Base-by-base conservation (phyloP, 2,113 vertebrate genomes). In the Anguilla japonica region DNA sequence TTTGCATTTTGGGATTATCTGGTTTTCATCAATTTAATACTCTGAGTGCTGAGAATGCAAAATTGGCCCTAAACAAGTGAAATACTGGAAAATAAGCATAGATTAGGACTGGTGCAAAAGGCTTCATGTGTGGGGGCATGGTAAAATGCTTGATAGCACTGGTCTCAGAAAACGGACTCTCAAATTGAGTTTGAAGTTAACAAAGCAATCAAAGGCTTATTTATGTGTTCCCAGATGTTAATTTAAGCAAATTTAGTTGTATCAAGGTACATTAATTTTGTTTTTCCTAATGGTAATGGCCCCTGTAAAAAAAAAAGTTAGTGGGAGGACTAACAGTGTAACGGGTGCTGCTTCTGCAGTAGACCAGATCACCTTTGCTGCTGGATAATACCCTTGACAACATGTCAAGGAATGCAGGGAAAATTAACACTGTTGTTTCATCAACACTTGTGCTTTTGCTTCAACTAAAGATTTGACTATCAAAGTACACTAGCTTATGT, bases 1-100 rank as follows among this genome's bases (percentile, higher is more conserved):
- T 50, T 22, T 88, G 15, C 3, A 86, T 87, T 78, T 88, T 11
- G 39, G 71, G 79, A 91, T 92, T 88, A 83, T 15, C 82, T 87
- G 1, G 83, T 5, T 20, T 78, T 11, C 81, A 60, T 2, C 4
- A 22, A 88, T 90, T 81, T 83, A 83, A 88, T 79, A 13, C 22
- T 57, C 83, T 83, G 46, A 89, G 71, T 57, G 11, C 43, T 82
- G 56, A 85, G 67, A 40, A 50, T 88, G 82, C 50, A 34, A 90
- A 88, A 85, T 83, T 39, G 20, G 60, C 22, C 3, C 57, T 41
- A 63, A 83, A n/a, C 26, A n/a, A 20, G 20, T 20, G 26, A 67
- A 67, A 67, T 67, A 20, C 60, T 22, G 60, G 60, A 26, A 63
- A 67, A 26, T 67, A 26, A 67, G 60, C 60, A 67, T 8, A 67